These are phyloP conservation scores for Micronisus gabar DNA, from an alignment of 2,113 vertebrate species.

Conservation along the genomic window DNA sequence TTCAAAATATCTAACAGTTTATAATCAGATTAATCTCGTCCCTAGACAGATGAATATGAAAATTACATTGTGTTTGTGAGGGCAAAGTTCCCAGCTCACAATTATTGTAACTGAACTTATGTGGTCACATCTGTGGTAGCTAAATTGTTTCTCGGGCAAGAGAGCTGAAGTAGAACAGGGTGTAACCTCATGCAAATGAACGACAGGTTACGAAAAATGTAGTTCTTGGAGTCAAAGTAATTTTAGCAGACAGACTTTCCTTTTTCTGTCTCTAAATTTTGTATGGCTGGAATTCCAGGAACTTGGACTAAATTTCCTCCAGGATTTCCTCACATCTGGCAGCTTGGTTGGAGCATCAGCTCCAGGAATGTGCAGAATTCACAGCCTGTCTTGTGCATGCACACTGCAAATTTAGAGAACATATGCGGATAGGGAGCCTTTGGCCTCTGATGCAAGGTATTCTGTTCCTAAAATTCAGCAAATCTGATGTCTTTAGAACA, in stretches of 20 bases:
- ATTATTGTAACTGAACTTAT: neutral
- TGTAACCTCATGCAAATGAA: neutral
- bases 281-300: neutral
- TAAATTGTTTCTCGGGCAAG: neutral
- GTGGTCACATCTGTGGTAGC: neutral
- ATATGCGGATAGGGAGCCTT: neutral
- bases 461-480: neutral
- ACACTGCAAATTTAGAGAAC: neutral
- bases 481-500: neutral
- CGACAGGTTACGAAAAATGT: neutral
- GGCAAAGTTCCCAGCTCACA: neutral
- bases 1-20: neutral
- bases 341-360: neutral
- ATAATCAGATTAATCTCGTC: neutral
- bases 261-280: neutral
- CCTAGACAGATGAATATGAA: neutral
- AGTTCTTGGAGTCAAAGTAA: neutral
- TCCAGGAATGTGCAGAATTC: neutral
- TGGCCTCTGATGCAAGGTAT: neutral
- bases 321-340: slow-evolving; percentile 21
- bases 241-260: neutral
- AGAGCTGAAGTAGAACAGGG: neutral
- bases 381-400: neutral
- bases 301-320: slow-evolving; percentile 12
- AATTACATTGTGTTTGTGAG: neutral